A percentile compares a stretch with the other conserved stretches of the same genome.
phyloP scores from a whole-genome alignment of 2,888 invertebrate genomes.

The Biston stratarius region DNA sequence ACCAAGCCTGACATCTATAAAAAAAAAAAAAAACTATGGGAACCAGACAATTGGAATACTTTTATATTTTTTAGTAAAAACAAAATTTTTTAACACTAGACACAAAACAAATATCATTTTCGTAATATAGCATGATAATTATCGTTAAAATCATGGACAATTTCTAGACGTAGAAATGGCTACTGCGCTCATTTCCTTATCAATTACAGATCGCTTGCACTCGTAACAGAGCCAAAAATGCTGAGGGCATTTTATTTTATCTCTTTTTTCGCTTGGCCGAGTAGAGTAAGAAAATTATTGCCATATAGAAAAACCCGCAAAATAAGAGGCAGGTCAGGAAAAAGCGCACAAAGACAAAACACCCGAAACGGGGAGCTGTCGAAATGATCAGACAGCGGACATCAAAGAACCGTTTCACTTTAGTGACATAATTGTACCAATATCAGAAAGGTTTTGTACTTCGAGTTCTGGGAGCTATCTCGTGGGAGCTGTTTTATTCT shows the following conservation, averaged over 20 bases:
- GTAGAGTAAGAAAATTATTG: constrained; percentile 75
- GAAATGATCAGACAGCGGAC: constrained; percentile 55
- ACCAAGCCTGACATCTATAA: too few species aligned
- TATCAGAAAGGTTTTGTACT: constrained; percentile 38
- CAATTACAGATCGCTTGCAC: constrained; percentile 39
- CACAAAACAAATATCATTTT: not conserved
- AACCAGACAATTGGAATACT: too few species aligned
- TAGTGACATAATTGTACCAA: constrained; percentile 47
- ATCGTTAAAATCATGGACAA: constrained; percentile 7
- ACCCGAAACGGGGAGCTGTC: constrained; percentile 60
- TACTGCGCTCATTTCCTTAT: constrained; percentile 32
- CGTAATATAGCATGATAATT: not conserved
- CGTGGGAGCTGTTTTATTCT: constrained; percentile 24
- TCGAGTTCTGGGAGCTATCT: constrained; percentile 40
- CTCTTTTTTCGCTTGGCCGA: constrained; percentile 74
- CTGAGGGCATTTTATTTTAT: constrained; percentile 79
- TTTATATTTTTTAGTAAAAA: too few species aligned
- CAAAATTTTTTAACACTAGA: too few species aligned
- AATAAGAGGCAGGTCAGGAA: constrained; percentile 65
- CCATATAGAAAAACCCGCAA: constrained; percentile 67
- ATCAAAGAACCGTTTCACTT: constrained; percentile 41
- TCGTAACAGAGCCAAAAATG: constrained; percentile 66
- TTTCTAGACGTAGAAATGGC: constrained; percentile 21
- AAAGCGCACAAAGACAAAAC: constrained; percentile 67
- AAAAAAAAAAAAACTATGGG: too few species aligned